Conservation (phyloP, 2,888 invertebrate genomes). For the Bimastos eiseni region DNA sequence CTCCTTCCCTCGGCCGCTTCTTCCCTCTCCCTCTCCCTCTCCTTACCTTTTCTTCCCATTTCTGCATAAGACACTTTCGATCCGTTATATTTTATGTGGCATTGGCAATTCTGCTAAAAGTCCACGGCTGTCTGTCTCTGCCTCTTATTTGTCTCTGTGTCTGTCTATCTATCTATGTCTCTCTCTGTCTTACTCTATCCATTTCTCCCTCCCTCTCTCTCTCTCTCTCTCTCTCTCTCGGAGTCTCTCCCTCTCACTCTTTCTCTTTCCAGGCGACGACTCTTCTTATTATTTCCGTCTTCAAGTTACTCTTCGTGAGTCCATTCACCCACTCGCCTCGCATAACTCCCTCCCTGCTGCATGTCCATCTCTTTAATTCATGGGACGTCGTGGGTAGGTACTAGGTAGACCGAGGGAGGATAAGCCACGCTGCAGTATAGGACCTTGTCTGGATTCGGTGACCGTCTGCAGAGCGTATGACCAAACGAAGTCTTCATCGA, state of each 20-base stretch:
- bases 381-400: background rate
- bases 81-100: too few relatives aligned
- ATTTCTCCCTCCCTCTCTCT: background rate
- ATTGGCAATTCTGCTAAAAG: background rate
- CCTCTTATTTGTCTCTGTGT: background rate
- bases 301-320: background rate
- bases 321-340: too few relatives aligned
- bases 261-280: background rate
- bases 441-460: too few relatives aligned
- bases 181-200: background rate
- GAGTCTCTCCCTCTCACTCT: background rate
- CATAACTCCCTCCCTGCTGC: too few relatives aligned
- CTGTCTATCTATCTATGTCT: background rate
- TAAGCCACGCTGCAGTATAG: too few relatives aligned
- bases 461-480: too few relatives aligned
- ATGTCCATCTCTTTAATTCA: slow-evolving; percentile 2
- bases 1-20: too few relatives aligned
- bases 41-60: too few relatives aligned
- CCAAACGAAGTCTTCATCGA: too few relatives aligned
- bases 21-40: too few relatives aligned
- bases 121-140: background rate
- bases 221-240: background rate
- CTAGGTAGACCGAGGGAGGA: too few relatives aligned
- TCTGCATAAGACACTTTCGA: too few relatives aligned
- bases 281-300: background rate